phyloP scores from a whole-genome alignment of 2,113 vertebrate genomes.

The Merops nubicus region DNA sequence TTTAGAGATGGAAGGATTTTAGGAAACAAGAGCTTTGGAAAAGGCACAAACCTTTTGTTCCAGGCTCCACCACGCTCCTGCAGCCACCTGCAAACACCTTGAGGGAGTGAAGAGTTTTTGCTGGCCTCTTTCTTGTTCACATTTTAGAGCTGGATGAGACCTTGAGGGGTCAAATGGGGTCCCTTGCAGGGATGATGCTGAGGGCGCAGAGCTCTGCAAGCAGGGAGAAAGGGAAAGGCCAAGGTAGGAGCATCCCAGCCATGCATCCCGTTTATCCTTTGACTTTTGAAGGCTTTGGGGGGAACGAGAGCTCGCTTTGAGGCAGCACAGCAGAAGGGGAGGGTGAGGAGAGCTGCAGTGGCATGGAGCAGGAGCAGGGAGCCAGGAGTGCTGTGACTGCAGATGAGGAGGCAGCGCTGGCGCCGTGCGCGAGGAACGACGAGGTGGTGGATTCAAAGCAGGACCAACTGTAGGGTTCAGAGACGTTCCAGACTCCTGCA shows the following conservation, averaged over 20 bases:
- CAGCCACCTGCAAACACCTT: neutral
- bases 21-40: neutral
- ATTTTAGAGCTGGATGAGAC: neutral
- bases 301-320: neutral
- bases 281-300: neutral
- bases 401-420: conserved; percentile 10
- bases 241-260: neutral
- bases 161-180: neutral
- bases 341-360: neutral
- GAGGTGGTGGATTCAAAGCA: conserved; percentile 39
- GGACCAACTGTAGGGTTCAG: conserved; percentile 23
- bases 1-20: neutral
- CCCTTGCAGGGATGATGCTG: rapidly evolving
- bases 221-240: rapidly evolving
- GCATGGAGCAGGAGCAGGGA: neutral
- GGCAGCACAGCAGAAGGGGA: neutral
- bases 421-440: neutral
- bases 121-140: rapidly evolving
- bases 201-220: rapidly evolving
- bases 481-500: conserved; percentile 55
- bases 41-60: neutral
- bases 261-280: neutral
- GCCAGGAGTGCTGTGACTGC: neutral
- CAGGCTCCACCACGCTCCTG: neutral
- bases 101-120: neutral